Evolutionary conservation across 2,797 vertebrate genomes (phyloP).

Genomic region (Sparus aurata): DNA sequence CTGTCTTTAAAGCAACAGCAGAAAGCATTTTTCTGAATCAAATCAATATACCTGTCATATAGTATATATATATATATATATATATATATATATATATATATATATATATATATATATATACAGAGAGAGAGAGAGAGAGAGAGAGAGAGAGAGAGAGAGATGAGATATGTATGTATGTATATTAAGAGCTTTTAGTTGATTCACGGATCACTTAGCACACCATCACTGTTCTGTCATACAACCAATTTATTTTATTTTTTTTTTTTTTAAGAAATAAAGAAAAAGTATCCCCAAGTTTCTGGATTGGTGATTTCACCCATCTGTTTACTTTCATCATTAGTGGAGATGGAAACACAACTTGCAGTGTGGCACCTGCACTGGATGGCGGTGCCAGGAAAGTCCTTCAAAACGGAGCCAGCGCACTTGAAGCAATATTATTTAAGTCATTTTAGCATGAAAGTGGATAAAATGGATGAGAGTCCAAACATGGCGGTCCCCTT

Average conservation of each 20-base stretch:
- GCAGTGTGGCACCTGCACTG: slow-evolving; percentile 33
- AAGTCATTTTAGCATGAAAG: slow-evolving; percentile 16
- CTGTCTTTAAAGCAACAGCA: slow-evolving; percentile 27
- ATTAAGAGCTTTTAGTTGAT: slow-evolving; percentile 10
- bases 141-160: too few species aligned
- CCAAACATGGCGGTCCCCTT: slow-evolving; percentile 13
- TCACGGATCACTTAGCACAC: slow-evolving; percentile 12
- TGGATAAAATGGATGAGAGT: slow-evolving; percentile 5
- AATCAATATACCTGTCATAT: slow-evolving; percentile 9
- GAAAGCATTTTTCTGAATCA: slow-evolving; percentile 15
- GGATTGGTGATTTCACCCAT: not conserved
- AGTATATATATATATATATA: not conserved
- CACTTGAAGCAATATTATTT: slow-evolving; percentile 15
- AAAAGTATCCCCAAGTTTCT: slow-evolving; percentile 1
- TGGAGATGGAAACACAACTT: slow-evolving; percentile 16
- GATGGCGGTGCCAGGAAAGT: slow-evolving; percentile 25
- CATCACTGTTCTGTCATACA: not conserved
- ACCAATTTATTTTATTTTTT: too few species aligned
- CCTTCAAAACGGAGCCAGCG: slow-evolving; percentile 18
- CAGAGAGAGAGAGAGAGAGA: too few species aligned
- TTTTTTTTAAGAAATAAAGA: not conserved
- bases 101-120: not conserved
- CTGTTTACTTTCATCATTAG: not conserved
- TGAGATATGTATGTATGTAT: not conserved
- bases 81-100: not conserved